Evolutionary conservation across 64 coral and sea anemone species (phyloP).

Genomic region (Cladopsammia gracilis): DNA sequence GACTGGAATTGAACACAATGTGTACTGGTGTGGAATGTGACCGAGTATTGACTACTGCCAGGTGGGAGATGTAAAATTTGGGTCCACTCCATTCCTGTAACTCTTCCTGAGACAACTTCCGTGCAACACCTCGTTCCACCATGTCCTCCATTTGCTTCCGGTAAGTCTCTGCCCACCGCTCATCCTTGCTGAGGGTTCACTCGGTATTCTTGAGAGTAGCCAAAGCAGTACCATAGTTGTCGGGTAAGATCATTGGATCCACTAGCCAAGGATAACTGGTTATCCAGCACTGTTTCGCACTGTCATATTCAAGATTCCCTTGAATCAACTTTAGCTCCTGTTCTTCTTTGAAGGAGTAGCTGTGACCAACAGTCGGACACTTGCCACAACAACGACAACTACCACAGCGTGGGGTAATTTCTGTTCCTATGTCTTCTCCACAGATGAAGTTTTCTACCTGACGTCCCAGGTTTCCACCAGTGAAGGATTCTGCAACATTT

Average conservation of each 20-base stretch:
- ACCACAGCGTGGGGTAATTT: slow-evolving; percentile 62
- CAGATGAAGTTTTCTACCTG: slow-evolving; percentile 24
- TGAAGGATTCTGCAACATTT: slow-evolving; percentile 33
- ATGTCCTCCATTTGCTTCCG: slow-evolving; percentile 71
- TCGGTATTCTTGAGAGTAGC: slow-evolving; percentile 69
- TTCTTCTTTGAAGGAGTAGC: slow-evolving; percentile 69
- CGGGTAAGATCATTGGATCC: slow-evolving; percentile 46
- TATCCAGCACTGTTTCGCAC: too few species aligned
- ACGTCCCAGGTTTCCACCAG: slow-evolving; percentile 3
- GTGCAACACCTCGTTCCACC: slow-evolving; percentile 50
- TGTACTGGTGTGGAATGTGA: slow-evolving; percentile 65
- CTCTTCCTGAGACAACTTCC: slow-evolving; percentile 59
- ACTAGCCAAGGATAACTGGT: slow-evolving; percentile 76
- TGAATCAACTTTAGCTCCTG: too few species aligned
- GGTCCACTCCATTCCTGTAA: slow-evolving; percentile 54
- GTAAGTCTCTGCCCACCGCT: slow-evolving; percentile 61
- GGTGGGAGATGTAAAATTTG: slow-evolving; percentile 61
- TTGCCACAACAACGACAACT: slow-evolving; percentile 60
- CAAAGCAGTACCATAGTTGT: slow-evolving; percentile 38
- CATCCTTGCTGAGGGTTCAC: slow-evolving; percentile 41
- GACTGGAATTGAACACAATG: slow-evolving; percentile 77
- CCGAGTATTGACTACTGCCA: slow-evolving; percentile 54
- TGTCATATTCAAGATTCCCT: too few species aligned
- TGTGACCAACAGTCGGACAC: slow-evolving; percentile 56
- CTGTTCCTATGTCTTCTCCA: slow-evolving; percentile 67